Conservation (phyloP, 1,140 invertebrate species). For the Brachionus calyciflorus region DNA sequence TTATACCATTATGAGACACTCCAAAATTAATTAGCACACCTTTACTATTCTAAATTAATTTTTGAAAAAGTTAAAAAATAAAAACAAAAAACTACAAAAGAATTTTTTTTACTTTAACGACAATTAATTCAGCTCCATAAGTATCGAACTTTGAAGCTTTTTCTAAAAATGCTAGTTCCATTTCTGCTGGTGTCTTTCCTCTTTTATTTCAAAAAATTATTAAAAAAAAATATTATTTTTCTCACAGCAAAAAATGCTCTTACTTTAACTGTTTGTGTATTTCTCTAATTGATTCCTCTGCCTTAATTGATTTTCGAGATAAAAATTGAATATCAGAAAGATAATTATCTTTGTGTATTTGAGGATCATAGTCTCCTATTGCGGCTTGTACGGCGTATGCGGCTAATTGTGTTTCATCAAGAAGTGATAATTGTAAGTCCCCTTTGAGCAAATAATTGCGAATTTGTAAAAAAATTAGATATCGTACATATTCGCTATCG, state of each 20-base stretch:
- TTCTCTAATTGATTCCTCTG: constrained; percentile 19
- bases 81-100: too few species aligned
- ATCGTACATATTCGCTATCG: constrained; percentile 45
- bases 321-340: constrained; percentile 15
- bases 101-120: constrained; percentile 3
- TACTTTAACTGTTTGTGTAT: constrained; percentile 43
- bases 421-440: constrained; percentile 23
- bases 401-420: constrained; percentile 25
- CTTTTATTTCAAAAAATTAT: background rate
- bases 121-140: constrained; percentile 36
- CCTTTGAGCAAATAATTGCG: constrained; percentile 43
- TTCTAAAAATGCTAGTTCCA: constrained; percentile 43
- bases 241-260: background rate
- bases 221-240: background rate
- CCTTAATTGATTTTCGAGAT: background rate
- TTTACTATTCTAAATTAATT: constrained; percentile 30
- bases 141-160: constrained; percentile 37
- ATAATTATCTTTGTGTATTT: constrained; percentile 25
- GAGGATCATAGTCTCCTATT: constrained; percentile 25
- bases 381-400: constrained; percentile 39
- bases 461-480: constrained; percentile 41
- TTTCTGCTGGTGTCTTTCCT: constrained; percentile 39
- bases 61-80: background rate
- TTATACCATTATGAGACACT: constrained; percentile 38
- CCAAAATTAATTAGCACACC: constrained; percentile 42